Conservation (phyloP, 2,113 vertebrate species). For the Desmodus rotundus region DNA sequence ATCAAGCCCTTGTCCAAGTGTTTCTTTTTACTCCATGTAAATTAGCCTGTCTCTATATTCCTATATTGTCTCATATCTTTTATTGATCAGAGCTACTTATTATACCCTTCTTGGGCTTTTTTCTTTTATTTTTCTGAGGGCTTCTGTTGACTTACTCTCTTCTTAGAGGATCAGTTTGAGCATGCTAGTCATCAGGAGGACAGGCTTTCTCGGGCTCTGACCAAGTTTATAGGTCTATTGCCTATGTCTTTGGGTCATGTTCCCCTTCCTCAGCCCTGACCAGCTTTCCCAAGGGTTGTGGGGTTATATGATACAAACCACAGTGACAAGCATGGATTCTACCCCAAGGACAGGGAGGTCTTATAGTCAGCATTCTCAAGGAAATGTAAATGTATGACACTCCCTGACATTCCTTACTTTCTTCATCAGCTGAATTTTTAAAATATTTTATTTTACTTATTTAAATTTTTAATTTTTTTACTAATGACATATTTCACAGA, state of each 20-base stretch:
- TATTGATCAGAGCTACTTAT: not conserved
- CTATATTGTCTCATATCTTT: not conserved
- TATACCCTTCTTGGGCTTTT: not conserved
- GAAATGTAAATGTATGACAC: not conserved
- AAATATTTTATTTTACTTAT: not conserved
- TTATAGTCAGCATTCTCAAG: not conserved
- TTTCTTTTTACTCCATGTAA: not conserved
- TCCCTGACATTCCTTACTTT: not conserved
- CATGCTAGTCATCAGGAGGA: not conserved
- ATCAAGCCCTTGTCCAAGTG: not conserved
- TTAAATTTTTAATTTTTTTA: not conserved
- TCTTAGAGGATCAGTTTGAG: not conserved
- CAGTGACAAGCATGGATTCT: not conserved
- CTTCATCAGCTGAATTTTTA: not conserved
- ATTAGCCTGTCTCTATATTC: not conserved
- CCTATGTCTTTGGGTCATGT: not conserved
- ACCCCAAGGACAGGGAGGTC: rapidly evolving
- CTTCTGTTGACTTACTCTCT: not conserved
- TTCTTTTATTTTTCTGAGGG: not conserved
- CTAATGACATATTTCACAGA: too few species aligned
- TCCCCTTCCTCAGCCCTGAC: not conserved
- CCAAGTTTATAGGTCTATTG: not conserved
- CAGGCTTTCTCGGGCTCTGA: not conserved
- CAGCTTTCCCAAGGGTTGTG: not conserved
- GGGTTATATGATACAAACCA: not conserved